These are phyloP conservation scores for Pteruthius melanotis DNA, from an alignment of 2,113 vertebrate species.

Conservation along the genomic window DNA sequence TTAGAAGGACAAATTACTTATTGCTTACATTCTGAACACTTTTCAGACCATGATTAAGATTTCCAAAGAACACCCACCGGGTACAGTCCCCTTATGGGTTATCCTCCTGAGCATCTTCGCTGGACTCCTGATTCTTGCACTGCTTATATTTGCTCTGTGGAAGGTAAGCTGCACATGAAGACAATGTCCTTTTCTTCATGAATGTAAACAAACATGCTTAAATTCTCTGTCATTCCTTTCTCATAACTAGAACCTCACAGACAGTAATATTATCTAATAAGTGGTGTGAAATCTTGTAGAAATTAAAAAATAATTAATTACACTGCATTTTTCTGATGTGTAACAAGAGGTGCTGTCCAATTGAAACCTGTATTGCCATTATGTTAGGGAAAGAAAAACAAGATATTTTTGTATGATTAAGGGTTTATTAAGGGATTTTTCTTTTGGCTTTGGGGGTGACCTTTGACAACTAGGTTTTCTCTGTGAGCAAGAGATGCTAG, in stretches of 20 bases:
- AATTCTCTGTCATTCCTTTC: background rate
- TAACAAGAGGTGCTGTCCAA: fast-evolving
- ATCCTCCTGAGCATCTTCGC: slow-evolving; percentile 91
- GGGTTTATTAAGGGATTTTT: background rate
- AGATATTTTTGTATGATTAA: fast-evolving
- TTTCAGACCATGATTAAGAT: slow-evolving; percentile 87
- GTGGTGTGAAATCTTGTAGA: background rate
- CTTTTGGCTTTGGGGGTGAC: background rate
- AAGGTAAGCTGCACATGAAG: slow-evolving; percentile 81
- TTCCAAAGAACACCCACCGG: slow-evolving; percentile 81
- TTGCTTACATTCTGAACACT: background rate
- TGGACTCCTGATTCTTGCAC: slow-evolving; percentile 87
- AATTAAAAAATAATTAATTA: background rate
- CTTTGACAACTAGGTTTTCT: background rate
- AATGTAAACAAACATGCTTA: background rate
- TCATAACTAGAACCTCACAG: background rate
- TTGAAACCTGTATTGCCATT: background rate
- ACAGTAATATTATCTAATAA: background rate
- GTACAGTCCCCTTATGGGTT: slow-evolving; percentile 89
- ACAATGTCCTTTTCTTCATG: background rate
- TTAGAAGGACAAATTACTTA: background rate
- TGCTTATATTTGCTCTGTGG: slow-evolving; percentile 93
- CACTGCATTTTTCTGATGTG: background rate
- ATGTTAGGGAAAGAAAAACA: background rate
- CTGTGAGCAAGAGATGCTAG: background rate